These are phyloP conservation scores for Megalurothrips usitatus DNA, from an alignment of 2,888 invertebrate genomes.

Conservation along the genomic window DNA sequence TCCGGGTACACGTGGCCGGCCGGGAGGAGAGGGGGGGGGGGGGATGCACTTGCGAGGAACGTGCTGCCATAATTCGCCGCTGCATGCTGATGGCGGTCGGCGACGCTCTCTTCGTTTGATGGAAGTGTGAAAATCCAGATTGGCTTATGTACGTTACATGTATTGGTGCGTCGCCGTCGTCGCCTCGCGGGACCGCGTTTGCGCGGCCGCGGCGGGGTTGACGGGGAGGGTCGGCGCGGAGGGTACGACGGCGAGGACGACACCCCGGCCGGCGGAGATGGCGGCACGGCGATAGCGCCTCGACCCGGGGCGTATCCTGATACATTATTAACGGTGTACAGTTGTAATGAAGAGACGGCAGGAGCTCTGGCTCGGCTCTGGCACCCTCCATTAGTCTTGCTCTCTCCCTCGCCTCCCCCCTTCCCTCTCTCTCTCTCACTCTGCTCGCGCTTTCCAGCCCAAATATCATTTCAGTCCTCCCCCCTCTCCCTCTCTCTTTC, in stretches of 20 bases:
- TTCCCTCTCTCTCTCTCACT: not conserved
- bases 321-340: slow-evolving; percentile 9
- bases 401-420: too few species aligned
- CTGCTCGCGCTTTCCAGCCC: not conserved
- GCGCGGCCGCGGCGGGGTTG: too few species aligned
- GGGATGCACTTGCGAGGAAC: not conserved
- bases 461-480: not conserved
- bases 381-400: not conserved
- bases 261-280: too few species aligned
- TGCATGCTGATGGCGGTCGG: not conserved
- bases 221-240: not conserved
- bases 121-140: slow-evolving; percentile 10
- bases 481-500: not conserved
- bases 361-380: not conserved
- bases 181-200: not conserved
- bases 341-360: not conserved
- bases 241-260: too few species aligned
- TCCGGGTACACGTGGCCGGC: not conserved
- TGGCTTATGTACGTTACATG: not conserved
- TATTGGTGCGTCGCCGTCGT: not conserved
- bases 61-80: slow-evolving; percentile 12
- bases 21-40: not conserved
- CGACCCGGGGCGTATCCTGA: not conserved
- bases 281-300: not conserved
- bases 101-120: not conserved